Percentiles rank a stretch among this genome's conserved stretches.
Evolutionary conservation across 1,140 invertebrate genomes (phyloP).

Genomic region (Drosophila orena): DNA sequence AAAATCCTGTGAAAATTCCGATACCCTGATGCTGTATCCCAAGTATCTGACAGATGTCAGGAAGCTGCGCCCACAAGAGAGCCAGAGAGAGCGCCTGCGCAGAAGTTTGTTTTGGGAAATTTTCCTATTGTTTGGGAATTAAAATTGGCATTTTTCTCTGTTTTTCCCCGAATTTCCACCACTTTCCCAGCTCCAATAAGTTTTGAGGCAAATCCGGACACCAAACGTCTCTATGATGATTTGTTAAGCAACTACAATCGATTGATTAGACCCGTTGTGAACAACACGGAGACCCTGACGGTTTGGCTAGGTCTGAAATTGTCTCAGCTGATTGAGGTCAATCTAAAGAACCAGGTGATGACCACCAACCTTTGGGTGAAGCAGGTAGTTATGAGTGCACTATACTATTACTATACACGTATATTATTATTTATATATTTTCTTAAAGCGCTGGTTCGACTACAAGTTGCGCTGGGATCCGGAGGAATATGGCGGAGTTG

Average conservation of each 20-base stretch:
- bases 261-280: constrained; percentile 96
- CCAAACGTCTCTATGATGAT: constrained; percentile 96
- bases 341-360: constrained; percentile 97
- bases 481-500: constrained; percentile 95
- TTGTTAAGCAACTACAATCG: constrained; percentile 98
- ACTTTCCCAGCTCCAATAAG: constrained; percentile 83
- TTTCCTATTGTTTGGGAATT: constrained; percentile 44
- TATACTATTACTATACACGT: too few relatives aligned
- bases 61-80: constrained; percentile 43
- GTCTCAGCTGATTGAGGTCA: constrained; percentile 98
- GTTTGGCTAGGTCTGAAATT: constrained; percentile 96
- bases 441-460: constrained; percentile 95
- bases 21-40: constrained; percentile 67
- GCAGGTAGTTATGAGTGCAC: constrained; percentile 87
- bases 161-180: not conserved
- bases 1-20: constrained; percentile 66
- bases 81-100: constrained; percentile 51
- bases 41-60: constrained; percentile 43
- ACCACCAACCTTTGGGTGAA: constrained; percentile 98
- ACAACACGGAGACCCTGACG: constrained; percentile 96
- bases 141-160: constrained; percentile 7
- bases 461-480: constrained; percentile 97
- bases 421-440: not conserved
- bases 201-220: constrained; percentile 94
- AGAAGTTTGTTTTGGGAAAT: constrained; percentile 67